Evolutionary conservation across 2,888 invertebrate genomes (phyloP), one percentile per base, ranked within the genome.

Genomic region (Scaptomyza flava): DNA sequence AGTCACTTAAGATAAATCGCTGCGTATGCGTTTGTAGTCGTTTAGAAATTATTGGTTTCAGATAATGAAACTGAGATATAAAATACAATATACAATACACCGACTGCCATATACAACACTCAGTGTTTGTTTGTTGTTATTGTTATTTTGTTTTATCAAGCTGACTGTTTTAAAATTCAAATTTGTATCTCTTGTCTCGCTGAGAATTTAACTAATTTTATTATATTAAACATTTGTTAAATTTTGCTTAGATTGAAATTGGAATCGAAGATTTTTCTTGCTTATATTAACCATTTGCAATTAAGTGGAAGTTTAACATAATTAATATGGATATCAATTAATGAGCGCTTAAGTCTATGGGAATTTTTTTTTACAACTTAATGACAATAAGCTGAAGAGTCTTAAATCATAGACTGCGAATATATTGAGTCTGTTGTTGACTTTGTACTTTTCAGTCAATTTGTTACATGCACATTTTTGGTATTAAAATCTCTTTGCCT

Each of bases 1-100:
- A 82, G 81, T 86, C 87, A 70, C 72, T 70, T 70, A 50, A 82
- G 84, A 82, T 86, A 82, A 86, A 81, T 82, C 84, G 76, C 54
- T 58, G 69, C 20, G 65, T 76, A 59, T 65, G 68, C 56, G 71
- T 56, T 64, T 68, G 58, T 57, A 68, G 72, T 78, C 66, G 54
- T 70, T 76, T 73, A 76, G 70, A 83, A 86, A 70, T 86, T 82
- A 86, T 86, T 77, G 84, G 56, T 77, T 70, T 77, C 74, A 77
- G 84, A 83, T 82, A 86, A 72, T 78, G 71, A 30, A 76, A 65
- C 67, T 61, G 56, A 81, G 83, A 82, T 81, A 83, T 71, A 68
- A 41, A 41, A 69, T 46, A 52, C 50, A 71, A 56, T 46, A 65
- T 69, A 65, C 54, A 62, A 77, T 61, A 69, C 54, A 50, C 68